phyloP scores from a whole-genome alignment of 2,113 vertebrate genomes.

The Eolophus roseicapilla region DNA sequence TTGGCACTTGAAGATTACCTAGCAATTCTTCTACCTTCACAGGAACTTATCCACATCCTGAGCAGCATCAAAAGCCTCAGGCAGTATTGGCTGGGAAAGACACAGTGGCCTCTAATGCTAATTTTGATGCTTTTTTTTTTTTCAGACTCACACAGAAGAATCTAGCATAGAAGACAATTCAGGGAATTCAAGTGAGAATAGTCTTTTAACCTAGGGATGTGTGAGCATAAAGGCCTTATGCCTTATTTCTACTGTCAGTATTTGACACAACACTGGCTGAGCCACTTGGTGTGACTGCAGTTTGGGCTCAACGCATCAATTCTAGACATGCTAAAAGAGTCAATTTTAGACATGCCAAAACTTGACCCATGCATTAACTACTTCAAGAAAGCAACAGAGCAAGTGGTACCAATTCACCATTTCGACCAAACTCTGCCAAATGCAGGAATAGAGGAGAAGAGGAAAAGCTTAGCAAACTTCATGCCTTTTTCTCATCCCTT shows the following conservation, averaged over 20 bases:
- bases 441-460: neutral
- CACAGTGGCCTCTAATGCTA: neutral
- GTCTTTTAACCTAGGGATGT: neutral
- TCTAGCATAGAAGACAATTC: neutral
- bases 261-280: neutral
- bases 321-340: neutral
- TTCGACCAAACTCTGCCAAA: neutral
- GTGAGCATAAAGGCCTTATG: neutral
- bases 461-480: neutral
- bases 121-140: neutral
- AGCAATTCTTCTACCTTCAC: neutral
- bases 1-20: neutral
- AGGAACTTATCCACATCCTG: neutral
- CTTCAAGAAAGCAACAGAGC: neutral
- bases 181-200: neutral
- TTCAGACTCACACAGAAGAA: neutral
- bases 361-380: neutral
- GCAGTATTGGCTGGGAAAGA: neutral
- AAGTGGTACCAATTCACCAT: neutral
- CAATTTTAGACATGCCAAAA: neutral
- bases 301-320: neutral
- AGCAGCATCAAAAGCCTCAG: neutral
- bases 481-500: neutral
- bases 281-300: no score
- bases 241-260: neutral